Conservation (phyloP, 2,797 vertebrate genomes). For the Eulemur albifrons region DNA sequence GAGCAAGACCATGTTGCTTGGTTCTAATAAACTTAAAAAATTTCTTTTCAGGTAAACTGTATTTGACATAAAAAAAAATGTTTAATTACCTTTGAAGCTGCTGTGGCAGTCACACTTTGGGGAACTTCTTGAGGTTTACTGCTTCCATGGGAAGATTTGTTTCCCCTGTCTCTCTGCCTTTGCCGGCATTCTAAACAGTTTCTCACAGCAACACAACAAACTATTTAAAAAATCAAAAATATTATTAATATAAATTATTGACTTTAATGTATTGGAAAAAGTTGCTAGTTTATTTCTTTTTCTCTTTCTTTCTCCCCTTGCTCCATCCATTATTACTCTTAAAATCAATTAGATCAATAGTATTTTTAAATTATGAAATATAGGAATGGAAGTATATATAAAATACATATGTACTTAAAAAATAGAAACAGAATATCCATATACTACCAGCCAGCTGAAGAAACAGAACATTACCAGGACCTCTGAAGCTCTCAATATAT, state of each 20-base stretch:
- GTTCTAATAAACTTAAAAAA: background rate
- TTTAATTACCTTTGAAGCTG: slow-evolving; percentile 88
- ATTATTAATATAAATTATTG: background rate
- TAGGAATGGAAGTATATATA: background rate
- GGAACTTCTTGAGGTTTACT: slow-evolving; percentile 91
- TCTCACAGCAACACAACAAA: slow-evolving; percentile 97
- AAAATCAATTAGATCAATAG: background rate
- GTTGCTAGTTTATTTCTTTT: background rate
- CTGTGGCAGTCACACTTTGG: slow-evolving; percentile 84
- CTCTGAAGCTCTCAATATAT: background rate
- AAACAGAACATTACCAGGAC: background rate
- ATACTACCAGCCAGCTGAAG: background rate
- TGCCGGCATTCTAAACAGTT: slow-evolving; percentile 97
- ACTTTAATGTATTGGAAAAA: background rate
- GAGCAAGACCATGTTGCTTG: background rate
- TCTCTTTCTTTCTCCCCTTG: background rate
- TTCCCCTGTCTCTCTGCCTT: slow-evolving; percentile 92
- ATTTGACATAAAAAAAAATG: background rate
- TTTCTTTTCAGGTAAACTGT: background rate
- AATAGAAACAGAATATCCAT: background rate
- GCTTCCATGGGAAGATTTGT: slow-evolving; percentile 89
- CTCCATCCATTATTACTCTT: background rate
- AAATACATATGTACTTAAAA: background rate
- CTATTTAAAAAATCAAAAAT: slow-evolving; percentile 81
- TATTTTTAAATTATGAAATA: background rate